A percentile compares a stretch with the other conserved stretches of the same genome.
These are phyloP conservation scores for Drosophila bipectinata DNA, from an alignment of 1,140 invertebrate genomes.

Conservation along the genomic window DNA sequence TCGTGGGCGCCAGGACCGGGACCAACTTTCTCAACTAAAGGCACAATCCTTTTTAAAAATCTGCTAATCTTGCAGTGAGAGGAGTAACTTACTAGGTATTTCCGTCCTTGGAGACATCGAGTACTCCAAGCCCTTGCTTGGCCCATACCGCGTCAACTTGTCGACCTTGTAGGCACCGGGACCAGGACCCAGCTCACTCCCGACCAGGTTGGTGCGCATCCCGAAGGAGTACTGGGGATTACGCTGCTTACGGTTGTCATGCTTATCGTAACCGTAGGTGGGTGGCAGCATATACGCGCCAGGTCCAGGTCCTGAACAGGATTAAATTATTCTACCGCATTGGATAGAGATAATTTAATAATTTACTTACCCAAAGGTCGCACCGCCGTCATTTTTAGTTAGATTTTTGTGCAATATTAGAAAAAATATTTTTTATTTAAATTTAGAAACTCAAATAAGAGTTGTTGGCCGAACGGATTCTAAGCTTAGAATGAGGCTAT, in stretches of 20 bases:
- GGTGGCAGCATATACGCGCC: slow-evolving; percentile 86
- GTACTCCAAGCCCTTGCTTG: slow-evolving; percentile 56
- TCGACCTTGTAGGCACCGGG: slow-evolving; percentile 72
- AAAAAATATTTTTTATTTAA: slow-evolving; percentile 34
- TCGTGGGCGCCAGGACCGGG: slow-evolving; percentile 86
- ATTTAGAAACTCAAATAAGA: slow-evolving; percentile 59
- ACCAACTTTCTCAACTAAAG: slow-evolving; percentile 57
- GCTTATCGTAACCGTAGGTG: slow-evolving; percentile 85
- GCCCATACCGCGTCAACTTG: slow-evolving; percentile 70
- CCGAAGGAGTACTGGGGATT: slow-evolving; percentile 87
- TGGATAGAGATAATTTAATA: background rate
- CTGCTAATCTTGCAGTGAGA: background rate
- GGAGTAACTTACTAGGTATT: slow-evolving; percentile 40
- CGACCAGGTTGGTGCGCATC: slow-evolving; percentile 53
- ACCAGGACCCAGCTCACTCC: slow-evolving; percentile 57
- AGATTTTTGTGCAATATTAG: slow-evolving; percentile 68
- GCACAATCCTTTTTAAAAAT: background rate
- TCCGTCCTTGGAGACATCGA: slow-evolving; percentile 72
- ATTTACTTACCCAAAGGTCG: slow-evolving; percentile 58
- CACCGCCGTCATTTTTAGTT: slow-evolving; percentile 41
- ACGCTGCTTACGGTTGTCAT: slow-evolving; percentile 86
- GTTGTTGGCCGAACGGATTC: slow-evolving; percentile 50
- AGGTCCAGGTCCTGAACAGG: slow-evolving; percentile 86
- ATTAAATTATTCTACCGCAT: background rate
- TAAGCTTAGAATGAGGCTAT: slow-evolving; percentile 26